Conservation (phyloP, 2,113 vertebrate genomes). For the Conger conger region DNA sequence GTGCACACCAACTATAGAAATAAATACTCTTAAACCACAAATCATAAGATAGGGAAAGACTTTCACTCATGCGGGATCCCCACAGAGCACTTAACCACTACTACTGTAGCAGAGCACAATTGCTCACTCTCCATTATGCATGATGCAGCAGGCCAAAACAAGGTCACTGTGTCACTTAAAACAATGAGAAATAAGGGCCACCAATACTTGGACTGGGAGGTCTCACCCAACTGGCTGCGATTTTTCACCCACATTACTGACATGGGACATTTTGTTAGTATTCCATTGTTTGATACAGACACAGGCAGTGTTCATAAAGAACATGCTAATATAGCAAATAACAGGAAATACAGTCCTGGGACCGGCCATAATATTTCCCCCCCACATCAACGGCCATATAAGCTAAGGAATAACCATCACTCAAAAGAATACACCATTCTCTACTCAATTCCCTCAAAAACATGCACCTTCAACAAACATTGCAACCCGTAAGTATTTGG, state of each 20-base stretch:
- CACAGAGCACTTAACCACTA: constrained; percentile 28
- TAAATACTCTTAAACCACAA: constrained; percentile 28
- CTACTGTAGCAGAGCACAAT: constrained; percentile 32
- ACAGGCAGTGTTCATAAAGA: not conserved
- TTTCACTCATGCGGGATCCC: constrained; percentile 27
- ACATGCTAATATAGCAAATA: not conserved
- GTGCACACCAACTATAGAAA: constrained; percentile 22
- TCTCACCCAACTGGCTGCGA: not conserved
- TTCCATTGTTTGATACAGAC: not conserved
- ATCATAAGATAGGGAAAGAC: constrained; percentile 34
- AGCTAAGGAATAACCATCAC: too few species aligned
- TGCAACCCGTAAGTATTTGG: too few species aligned
- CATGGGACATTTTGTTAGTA: constrained; percentile 6
- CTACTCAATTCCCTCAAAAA: too few species aligned
- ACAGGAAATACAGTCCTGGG: not conserved
- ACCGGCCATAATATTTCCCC: not conserved
- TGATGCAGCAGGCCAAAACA: constrained; percentile 16
- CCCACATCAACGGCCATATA: too few species aligned
- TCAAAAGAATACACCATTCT: too few species aligned
- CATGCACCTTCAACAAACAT: too few species aligned
- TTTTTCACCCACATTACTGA: constrained; percentile 16
- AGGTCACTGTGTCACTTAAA: constrained; percentile 21
- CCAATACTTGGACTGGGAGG: not conserved
- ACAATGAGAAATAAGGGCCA: constrained; percentile 7
- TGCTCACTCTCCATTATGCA: constrained; percentile 3